phyloP scores from a whole-genome alignment of 2,113 vertebrate species.

The Silurus glanis region DNA sequence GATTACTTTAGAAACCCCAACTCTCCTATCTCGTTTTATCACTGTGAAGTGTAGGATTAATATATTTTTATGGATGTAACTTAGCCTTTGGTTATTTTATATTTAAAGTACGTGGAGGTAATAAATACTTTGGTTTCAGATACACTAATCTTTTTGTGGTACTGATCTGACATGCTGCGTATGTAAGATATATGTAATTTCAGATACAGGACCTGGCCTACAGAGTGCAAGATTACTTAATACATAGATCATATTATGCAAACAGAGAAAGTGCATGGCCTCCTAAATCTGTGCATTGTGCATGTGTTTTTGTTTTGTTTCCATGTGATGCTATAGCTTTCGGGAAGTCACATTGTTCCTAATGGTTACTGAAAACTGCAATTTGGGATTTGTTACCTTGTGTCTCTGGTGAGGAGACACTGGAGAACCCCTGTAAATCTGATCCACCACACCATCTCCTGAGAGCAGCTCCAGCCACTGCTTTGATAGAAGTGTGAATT shows the following conservation, averaged over 20 bases:
- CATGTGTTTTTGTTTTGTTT: conserved; percentile 28
- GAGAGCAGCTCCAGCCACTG: conserved; percentile 54
- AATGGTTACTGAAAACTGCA: not conserved
- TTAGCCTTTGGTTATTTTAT: not conserved
- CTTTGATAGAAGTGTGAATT: conserved; percentile 66
- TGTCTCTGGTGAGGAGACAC: conserved; percentile 47
- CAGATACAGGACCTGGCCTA: not conserved
- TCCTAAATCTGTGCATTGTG: conserved; percentile 9
- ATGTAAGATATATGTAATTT: not conserved
- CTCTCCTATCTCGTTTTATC: no score
- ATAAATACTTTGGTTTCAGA: conserved; percentile 3
- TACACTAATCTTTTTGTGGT: conserved; percentile 5
- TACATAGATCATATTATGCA: not conserved
- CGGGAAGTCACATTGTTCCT: not conserved
- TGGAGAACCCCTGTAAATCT: conserved; percentile 61
- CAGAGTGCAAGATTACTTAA: not conserved
- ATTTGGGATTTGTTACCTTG: conserved; percentile 23
- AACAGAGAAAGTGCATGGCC: not conserved
- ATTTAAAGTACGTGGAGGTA: not conserved
- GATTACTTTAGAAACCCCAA: not conserved
- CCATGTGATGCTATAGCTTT: conserved; percentile 19
- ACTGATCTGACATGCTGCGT: not conserved
- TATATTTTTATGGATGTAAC: not conserved
- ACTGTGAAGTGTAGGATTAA: not conserved
- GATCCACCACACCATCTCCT: conserved; percentile 55